A percentile compares a stretch with the other conserved stretches of the same genome.
These are phyloP conservation scores for Botia almorhae DNA, from an alignment of 2,797 vertebrate genomes.

Conservation along the genomic window DNA sequence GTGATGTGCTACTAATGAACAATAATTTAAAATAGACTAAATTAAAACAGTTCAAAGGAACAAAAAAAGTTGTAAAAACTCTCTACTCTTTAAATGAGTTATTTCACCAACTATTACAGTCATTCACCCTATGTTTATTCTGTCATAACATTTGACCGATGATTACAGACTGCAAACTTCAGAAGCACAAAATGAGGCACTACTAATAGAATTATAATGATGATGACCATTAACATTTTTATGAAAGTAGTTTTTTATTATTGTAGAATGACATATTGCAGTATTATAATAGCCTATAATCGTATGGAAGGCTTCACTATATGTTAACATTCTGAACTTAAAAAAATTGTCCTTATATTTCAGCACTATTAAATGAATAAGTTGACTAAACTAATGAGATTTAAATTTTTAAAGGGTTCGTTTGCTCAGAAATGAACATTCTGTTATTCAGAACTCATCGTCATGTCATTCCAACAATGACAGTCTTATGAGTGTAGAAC, in stretches of 20 bases:
- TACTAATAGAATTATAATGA: conserved; percentile 35
- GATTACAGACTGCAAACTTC: conserved; percentile 19
- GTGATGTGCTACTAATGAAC: conserved; percentile 1
- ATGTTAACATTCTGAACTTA: neutral
- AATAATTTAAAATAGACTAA: neutral
- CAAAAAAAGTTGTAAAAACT: neutral
- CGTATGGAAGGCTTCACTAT: neutral
- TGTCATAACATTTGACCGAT: neutral
- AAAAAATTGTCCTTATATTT: neutral
- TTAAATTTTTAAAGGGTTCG: neutral
- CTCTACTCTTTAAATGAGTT: neutral
- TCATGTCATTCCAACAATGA: neutral
- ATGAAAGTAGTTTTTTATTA: neutral
- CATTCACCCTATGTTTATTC: conserved; percentile 9
- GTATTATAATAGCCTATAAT: neutral
- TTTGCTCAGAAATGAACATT: neutral
- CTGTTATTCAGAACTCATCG: neutral
- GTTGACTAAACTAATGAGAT: neutral
- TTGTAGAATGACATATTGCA: neutral
- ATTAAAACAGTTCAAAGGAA: neutral
- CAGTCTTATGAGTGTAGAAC: neutral
- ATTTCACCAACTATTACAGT: neutral
- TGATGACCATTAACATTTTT: conserved; percentile 9
- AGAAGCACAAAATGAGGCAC: conserved; percentile 4
- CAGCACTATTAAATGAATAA: neutral